phyloP scores from a whole-genome alignment of 1,140 invertebrate genomes.

The Heliconius congener region DNA sequence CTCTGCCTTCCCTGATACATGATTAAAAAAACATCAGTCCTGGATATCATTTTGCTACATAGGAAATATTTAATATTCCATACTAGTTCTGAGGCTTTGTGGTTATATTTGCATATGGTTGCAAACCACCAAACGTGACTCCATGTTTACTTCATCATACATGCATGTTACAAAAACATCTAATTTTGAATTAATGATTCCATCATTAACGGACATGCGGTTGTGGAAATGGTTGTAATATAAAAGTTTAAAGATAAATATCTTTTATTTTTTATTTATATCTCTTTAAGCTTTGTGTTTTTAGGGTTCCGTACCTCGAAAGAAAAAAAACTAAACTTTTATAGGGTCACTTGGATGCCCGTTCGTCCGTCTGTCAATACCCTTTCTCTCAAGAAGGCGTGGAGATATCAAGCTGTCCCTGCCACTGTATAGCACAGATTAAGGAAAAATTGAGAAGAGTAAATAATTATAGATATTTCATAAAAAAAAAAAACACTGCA shows the following conservation, averaged over 20 bases:
- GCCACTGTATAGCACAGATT: too few species aligned
- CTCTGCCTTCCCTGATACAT: too few species aligned
- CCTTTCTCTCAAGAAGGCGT: too few species aligned
- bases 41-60: background rate
- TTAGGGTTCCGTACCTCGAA: too few species aligned
- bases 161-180: background rate
- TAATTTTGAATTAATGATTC: constrained; percentile 2
- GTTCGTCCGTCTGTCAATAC: too few species aligned
- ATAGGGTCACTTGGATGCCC: too few species aligned
- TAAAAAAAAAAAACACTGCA: too few species aligned
- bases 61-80: constrained; percentile 11
- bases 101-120: background rate
- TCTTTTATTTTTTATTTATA: background rate
- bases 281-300: too few species aligned
- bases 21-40: background rate
- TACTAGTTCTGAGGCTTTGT: constrained; percentile 8
- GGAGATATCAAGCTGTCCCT: too few species aligned
- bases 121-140: background rate
- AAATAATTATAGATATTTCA: too few species aligned
- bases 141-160: background rate
- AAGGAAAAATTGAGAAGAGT: too few species aligned
- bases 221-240: background rate
- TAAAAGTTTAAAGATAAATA: background rate
- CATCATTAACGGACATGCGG: constrained; percentile 1
- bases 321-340: too few species aligned